phyloP scores from a whole-genome alignment of 2,113 vertebrate species.

The Cyanistes caeruleus region DNA sequence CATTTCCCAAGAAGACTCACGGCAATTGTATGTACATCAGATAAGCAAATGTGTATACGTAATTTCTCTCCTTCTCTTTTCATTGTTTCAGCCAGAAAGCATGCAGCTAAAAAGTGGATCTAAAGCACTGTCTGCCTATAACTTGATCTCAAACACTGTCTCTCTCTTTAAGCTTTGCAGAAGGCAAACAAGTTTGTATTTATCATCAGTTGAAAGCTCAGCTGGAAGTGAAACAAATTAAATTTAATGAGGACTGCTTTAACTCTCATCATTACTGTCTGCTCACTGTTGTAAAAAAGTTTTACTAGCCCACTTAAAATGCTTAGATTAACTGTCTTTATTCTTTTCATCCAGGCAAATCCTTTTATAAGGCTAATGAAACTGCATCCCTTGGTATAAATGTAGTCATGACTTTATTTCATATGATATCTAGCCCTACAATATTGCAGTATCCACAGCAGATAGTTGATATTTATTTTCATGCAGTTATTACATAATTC shows the following conservation, averaged over 20 bases:
- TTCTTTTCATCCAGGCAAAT: background rate
- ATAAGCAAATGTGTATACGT: background rate
- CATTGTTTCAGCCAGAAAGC: background rate
- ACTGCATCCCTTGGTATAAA: background rate
- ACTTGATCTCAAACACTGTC: background rate
- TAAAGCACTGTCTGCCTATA: background rate
- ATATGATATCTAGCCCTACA: background rate
- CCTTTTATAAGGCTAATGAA: background rate
- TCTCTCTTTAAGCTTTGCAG: background rate
- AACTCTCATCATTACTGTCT: background rate
- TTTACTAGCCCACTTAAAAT: background rate
- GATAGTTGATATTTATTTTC: background rate
- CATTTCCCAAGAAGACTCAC: background rate
- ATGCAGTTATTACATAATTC: background rate
- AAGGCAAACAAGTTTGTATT: background rate
- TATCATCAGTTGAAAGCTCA: background rate
- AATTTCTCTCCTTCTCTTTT: background rate
- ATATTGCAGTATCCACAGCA: background rate
- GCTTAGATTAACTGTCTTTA: background rate
- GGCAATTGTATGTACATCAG: background rate
- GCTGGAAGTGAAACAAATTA: background rate
- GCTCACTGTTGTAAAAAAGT: background rate
- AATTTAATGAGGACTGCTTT: background rate
- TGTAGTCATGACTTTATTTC: background rate
- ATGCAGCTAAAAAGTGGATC: background rate